These are phyloP conservation scores for Lineus longissimus DNA, from an alignment of 1,140 invertebrate genomes.

Conservation along the genomic window DNA sequence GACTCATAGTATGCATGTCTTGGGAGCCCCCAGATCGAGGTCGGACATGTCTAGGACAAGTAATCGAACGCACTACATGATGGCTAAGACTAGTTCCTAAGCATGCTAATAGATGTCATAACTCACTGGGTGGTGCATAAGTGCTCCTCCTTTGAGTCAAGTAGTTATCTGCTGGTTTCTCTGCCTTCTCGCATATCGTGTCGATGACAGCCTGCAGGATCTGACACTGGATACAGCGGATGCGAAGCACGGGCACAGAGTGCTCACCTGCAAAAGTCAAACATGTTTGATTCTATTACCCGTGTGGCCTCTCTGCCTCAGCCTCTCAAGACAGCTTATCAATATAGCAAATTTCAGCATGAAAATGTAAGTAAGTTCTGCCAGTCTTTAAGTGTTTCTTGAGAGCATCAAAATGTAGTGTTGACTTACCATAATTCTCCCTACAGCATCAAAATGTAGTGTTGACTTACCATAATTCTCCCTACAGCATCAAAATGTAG, in stretches of 20 bases:
- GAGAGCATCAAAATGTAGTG: not conserved
- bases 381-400: too few species aligned
- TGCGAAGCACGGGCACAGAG: conserved; percentile 49
- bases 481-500: not conserved
- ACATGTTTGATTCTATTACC: not conserved
- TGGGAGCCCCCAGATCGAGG: too few species aligned
- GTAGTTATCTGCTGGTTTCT: not conserved
- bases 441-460: not conserved
- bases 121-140: not conserved
- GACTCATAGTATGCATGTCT: too few species aligned
- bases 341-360: too few species aligned
- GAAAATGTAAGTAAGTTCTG: too few species aligned
- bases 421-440: conserved; percentile 15
- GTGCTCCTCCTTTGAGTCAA: not conserved
- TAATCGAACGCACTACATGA: too few species aligned
- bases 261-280: conserved; percentile 42
- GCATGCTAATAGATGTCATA: too few species aligned
- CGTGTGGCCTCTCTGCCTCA: too few species aligned
- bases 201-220: conserved; percentile 60
- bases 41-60: too few species aligned
- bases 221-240: conserved; percentile 56
- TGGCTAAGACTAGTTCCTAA: too few species aligned
- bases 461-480: conserved; percentile 14
- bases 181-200: not conserved
- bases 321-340: too few species aligned